Evolutionary conservation across 2,888 invertebrate species (phyloP).

Genomic region (Tineola bisselliella): DNA sequence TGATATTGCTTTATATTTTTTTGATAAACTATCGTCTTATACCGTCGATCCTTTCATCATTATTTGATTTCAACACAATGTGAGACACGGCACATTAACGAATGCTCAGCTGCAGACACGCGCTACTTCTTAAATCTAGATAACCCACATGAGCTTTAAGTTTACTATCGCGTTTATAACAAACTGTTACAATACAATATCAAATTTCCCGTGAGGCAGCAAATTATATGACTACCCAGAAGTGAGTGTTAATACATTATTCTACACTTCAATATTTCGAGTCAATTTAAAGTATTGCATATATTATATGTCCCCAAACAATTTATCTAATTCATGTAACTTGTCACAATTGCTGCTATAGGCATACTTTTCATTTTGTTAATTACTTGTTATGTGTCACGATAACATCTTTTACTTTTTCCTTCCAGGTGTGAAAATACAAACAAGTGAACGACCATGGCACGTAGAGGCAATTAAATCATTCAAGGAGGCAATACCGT

Average conservation of each 20-base stretch:
- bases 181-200: neutral
- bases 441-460: conserved; percentile 18
- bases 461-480: conserved; percentile 42
- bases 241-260: neutral
- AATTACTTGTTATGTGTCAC: neutral
- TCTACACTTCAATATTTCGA: no score
- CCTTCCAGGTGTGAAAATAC: conserved; percentile 10
- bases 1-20: neutral
- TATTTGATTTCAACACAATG: conserved; percentile 25
- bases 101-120: conserved; percentile 34
- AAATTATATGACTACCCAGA: neutral
- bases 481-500: conserved; percentile 24
- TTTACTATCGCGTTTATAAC: neutral
- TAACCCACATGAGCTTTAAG: conserved; percentile 29
- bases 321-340: neutral
- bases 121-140: conserved; percentile 41
- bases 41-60: neutral
- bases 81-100: conserved; percentile 22
- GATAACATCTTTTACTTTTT: conserved; percentile 4
- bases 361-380: neutral
- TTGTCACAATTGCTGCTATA: neutral
- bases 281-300: neutral
- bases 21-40: neutral
- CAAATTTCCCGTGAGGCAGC: neutral
- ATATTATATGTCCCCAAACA: neutral